These are phyloP conservation scores for Grapholita molesta DNA, from an alignment of 1,140 invertebrate species.

Conservation along the genomic window DNA sequence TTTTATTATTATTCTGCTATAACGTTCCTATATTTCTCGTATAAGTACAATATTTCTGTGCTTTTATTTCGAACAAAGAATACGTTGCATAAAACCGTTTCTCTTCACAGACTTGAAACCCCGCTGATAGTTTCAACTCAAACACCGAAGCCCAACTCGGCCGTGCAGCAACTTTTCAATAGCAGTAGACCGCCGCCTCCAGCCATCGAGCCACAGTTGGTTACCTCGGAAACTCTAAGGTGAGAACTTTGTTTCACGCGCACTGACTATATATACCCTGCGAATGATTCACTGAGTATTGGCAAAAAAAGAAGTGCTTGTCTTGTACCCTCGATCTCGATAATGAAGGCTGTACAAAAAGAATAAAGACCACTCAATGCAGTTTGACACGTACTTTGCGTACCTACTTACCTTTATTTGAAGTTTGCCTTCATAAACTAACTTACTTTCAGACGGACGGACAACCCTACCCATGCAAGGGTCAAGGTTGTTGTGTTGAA, in stretches of 20 bases:
- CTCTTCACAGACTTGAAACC: constrained; percentile 53
- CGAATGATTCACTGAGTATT: background rate
- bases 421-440: too few species aligned
- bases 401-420: too few species aligned
- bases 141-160: constrained; percentile 56
- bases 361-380: too few species aligned
- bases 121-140: constrained; percentile 59
- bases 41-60: background rate
- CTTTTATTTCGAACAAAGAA: background rate
- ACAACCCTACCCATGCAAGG: too few species aligned
- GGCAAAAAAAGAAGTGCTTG: too few species aligned
- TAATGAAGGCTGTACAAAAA: too few species aligned
- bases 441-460: too few species aligned
- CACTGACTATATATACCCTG: background rate
- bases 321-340: too few species aligned
- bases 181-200: constrained; percentile 63
- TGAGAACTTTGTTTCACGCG: constrained; percentile 23
- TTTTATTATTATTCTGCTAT: too few species aligned
- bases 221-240: constrained; percentile 70
- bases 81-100: constrained; percentile 2
- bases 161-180: constrained; percentile 68
- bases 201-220: constrained; percentile 61
- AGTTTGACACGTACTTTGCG: too few species aligned
- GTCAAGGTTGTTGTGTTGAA: too few species aligned
- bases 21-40: too few species aligned